Evolutionary conservation across 1,140 invertebrate species (phyloP).

Genomic region (Temnothorax curvispinosus): DNA sequence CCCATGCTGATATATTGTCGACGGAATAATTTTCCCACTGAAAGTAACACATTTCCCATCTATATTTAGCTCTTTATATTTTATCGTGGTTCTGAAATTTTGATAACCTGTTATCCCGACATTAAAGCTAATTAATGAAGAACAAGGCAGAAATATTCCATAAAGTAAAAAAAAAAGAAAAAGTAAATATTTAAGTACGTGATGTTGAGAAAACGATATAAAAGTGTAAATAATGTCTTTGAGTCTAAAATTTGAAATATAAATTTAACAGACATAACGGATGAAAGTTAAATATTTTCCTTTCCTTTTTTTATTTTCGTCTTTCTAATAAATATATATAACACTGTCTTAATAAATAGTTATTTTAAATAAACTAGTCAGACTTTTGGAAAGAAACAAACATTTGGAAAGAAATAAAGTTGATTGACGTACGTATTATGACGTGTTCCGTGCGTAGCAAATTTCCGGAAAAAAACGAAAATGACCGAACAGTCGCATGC

Average conservation of each 20-base stretch:
- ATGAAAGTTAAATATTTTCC: background rate
- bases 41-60: background rate
- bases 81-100: background rate
- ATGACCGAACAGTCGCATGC: background rate
- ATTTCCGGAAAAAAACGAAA: slow-evolving; percentile 3
- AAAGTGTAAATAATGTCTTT: background rate
- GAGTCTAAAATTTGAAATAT: background rate
- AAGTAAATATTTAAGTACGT: background rate
- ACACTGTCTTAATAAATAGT: background rate
- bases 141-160: background rate
- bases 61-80: background rate
- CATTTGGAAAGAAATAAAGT: background rate
- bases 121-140: background rate
- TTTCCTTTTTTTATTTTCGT: background rate
- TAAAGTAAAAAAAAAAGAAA: background rate
- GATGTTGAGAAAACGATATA: background rate
- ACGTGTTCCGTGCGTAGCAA: background rate
- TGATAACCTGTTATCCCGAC: background rate
- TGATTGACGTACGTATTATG: background rate
- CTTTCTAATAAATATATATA: background rate
- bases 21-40: background rate
- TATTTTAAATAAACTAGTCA: background rate
- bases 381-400: background rate
- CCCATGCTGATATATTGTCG: background rate
- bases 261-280: background rate